Base-by-base conservation (phyloP, 2,888 invertebrate genomes). In the Tridacna gigas region DNA sequence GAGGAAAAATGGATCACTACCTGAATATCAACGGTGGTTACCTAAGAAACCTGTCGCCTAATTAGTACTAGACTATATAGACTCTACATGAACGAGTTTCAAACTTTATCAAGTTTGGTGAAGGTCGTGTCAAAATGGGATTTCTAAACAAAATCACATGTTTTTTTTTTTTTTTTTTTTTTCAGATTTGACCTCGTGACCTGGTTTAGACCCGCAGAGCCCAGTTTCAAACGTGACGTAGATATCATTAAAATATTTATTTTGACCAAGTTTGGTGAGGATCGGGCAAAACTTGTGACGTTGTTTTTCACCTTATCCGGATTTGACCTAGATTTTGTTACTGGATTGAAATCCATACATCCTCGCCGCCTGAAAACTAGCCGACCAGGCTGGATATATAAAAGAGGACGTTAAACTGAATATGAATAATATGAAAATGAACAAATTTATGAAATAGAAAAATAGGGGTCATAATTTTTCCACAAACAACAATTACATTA, bases 171-270 rank as follows among this genome's bases (percentile, higher is more conserved):
- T n/a, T n/a, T n/a, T n/a, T n/a, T n/a, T n/a, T n/a, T n/a, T n/a
- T n/a, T n/a, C n/a, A 63, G 25, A 63, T 63, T 63, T 63, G 63
- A 63, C 63, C 63, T 63, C 63, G 63, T 63, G 63, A 63, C 63
- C 11, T 63, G n/a, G 63, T 63, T 63, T 22, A 25, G 63, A 63
- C 25, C 63, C 63, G n/a, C 63, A 63, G 11, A 63, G n/a, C 63
- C 63, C 63, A 63, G 63, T 63, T 63, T 51, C 51, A 51, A 51
- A 51, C 51, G 51, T 51, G 51, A 51, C 51, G 12, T 51, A 51
- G 51, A 51, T 51, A 51, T 51, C 51, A 51, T 51, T 51, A 51
- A 51, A 51, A 51, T 51, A 51, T 51, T 51, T 15, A 51, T 51
- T 51, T 51, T 51, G 51, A 51, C 51, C 51, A 51, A 51, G 51